A percentile compares a stretch with the other conserved stretches of the same genome.
phyloP scores from a whole-genome alignment of 2,113 vertebrate genomes.

The Pangasianodon hypophthalmus region DNA sequence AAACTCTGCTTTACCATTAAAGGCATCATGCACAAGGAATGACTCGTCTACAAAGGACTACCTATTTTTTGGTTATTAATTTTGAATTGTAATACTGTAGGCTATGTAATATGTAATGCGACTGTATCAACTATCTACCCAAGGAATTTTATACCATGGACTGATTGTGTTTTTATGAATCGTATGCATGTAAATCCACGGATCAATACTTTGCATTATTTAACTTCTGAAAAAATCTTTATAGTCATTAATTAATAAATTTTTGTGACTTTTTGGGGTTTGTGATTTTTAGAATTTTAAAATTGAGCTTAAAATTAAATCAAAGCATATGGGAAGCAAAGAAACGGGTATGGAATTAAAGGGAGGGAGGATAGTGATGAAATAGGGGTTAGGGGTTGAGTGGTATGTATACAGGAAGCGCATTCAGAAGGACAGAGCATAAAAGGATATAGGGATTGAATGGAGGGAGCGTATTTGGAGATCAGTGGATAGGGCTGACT shows the following conservation, averaged over 20 bases:
- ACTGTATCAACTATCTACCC: neutral
- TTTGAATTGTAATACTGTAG: neutral
- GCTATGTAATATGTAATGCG: neutral
- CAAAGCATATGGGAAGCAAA: neutral
- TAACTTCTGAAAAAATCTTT: neutral
- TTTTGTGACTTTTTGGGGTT: neutral
- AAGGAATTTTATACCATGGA: neutral
- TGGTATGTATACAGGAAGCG: neutral
- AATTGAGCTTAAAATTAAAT: neutral
- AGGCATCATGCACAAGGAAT: neutral
- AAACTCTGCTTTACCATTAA: neutral
- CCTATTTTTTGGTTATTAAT: neutral
- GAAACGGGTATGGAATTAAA: neutral
- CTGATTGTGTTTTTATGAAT: neutral
- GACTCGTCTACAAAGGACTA: neutral
- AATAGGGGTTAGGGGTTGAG: neutral
- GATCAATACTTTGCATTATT: neutral
- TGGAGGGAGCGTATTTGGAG: neutral
- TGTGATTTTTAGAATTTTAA: neutral
- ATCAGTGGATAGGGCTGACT: neutral
- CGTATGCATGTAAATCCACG: neutral
- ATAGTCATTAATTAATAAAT: neutral
- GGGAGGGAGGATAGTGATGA: neutral
- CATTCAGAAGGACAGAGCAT: neutral
- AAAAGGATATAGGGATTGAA: neutral